phyloP scores from a whole-genome alignment of 2,888 invertebrate species.

The Amphipoea lucens region DNA sequence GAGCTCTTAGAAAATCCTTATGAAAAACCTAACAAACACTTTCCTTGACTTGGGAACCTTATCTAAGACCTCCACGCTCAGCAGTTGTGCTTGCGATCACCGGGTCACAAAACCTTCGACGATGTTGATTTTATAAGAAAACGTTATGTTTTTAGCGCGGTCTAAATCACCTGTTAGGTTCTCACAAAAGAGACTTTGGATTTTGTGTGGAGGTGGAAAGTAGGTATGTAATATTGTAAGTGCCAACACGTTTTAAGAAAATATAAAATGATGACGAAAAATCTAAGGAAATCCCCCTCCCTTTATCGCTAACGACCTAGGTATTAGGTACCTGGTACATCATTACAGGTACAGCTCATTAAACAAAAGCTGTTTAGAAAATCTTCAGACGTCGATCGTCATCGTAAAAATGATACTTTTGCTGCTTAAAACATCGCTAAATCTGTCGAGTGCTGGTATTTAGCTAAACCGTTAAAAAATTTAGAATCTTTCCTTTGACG shows the following conservation, averaged over 20 bases:
- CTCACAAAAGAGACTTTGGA: conserved; percentile 7
- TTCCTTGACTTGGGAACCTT: too few species aligned
- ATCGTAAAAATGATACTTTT: neutral
- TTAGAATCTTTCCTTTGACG: neutral
- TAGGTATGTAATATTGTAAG: conserved; percentile 42
- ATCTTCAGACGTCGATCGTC: too few species aligned
- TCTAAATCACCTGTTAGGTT: conserved; percentile 3
- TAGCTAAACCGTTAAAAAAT: neutral
- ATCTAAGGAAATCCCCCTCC: neutral
- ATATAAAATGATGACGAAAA: conserved; percentile 35
- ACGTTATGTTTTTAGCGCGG: neutral
- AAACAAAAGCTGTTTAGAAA: conserved; percentile 22
- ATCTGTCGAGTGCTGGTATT: neutral
- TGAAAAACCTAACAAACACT: neutral
- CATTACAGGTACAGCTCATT: conserved; percentile 44
- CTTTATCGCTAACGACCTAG: conserved; percentile 21
- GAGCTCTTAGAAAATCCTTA: neutral
- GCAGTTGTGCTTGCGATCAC: neutral
- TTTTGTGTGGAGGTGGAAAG: conserved; percentile 5
- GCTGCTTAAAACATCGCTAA: neutral
- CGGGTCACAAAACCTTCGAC: neutral
- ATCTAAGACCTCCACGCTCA: too few species aligned
- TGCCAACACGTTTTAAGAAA: conserved; percentile 34
- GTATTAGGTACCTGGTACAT: neutral
- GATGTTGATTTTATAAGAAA: neutral